Evolutionary conservation across 2,797 vertebrate genomes (phyloP).

Genomic region (Sebastes minor): DNA sequence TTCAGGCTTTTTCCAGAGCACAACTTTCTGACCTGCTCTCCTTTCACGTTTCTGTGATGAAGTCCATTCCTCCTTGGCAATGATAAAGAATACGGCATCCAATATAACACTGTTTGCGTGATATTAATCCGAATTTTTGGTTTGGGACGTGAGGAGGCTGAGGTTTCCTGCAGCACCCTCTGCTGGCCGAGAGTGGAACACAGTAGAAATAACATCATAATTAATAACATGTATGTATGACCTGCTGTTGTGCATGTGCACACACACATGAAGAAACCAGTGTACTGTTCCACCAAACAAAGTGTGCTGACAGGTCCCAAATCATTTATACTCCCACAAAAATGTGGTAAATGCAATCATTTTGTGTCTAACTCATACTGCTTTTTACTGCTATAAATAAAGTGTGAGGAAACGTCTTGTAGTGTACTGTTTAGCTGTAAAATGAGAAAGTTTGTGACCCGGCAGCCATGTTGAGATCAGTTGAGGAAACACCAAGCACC

Average conservation of each 20-base stretch:
- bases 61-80: not conserved
- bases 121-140: not conserved
- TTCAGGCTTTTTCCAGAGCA: not conserved
- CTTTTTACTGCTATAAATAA: not conserved
- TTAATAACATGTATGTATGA: not conserved
- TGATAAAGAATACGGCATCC: not conserved
- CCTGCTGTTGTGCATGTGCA: not conserved
- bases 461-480: fast-evolving
- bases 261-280: not conserved
- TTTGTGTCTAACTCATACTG: not conserved
- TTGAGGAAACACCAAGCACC: no score
- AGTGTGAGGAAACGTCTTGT: not conserved
- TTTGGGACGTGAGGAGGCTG: not conserved
- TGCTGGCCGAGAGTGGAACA: not conserved
- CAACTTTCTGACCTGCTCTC: not conserved
- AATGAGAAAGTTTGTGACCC: no score
- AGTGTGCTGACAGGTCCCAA: not conserved
- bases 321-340: not conserved
- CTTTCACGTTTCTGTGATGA: not conserved
- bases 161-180: not conserved
- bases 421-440: no score
- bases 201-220: not conserved
- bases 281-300: not conserved
- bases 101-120: not conserved
- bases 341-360: not conserved